Evolutionary conservation across 2,888 invertebrate genomes (phyloP).

Genomic region (Emmelina monodactyla): DNA sequence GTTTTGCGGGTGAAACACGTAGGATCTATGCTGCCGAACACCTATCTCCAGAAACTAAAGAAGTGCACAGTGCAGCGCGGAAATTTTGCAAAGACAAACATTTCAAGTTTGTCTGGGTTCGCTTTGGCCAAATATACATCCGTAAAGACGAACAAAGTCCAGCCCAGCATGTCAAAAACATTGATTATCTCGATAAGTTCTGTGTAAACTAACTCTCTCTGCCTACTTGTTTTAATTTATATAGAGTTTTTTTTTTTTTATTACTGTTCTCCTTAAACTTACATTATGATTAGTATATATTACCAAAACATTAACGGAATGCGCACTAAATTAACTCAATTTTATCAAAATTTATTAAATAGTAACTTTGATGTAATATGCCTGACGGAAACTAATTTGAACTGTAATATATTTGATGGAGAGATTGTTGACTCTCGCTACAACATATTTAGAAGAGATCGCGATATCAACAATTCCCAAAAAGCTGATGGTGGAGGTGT

Average conservation of each 20-base stretch:
- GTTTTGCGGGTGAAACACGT: background rate
- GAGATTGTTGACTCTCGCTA: conserved; percentile 1
- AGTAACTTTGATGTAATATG: too few relatives aligned
- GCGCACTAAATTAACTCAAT: too few relatives aligned
- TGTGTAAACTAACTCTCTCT: background rate
- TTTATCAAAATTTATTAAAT: too few relatives aligned
- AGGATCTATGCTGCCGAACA: conserved; percentile 3
- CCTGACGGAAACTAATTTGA: too few relatives aligned
- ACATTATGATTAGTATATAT: too few relatives aligned
- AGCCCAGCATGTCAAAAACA: conserved; percentile 1
- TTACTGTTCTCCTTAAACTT: too few relatives aligned
- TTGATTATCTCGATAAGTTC: conserved; percentile 2
- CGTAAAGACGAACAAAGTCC: conserved; percentile 1
- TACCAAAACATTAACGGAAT: too few relatives aligned
- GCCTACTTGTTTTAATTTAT: too few relatives aligned
- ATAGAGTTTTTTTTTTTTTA: too few relatives aligned
- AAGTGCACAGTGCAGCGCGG: background rate
- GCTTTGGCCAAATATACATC: conserved; percentile 2
- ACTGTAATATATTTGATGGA: too few relatives aligned
- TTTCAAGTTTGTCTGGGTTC: conserved; percentile 3
- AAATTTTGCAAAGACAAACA: background rate
- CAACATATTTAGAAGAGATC: background rate
- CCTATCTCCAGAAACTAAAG: conserved; percentile 1
- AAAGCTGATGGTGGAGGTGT: background rate
- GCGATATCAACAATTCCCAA: too few relatives aligned